These are phyloP conservation scores for Crenuchus spilurus DNA, from an alignment of 2,797 vertebrate genomes.

Conservation along the genomic window DNA sequence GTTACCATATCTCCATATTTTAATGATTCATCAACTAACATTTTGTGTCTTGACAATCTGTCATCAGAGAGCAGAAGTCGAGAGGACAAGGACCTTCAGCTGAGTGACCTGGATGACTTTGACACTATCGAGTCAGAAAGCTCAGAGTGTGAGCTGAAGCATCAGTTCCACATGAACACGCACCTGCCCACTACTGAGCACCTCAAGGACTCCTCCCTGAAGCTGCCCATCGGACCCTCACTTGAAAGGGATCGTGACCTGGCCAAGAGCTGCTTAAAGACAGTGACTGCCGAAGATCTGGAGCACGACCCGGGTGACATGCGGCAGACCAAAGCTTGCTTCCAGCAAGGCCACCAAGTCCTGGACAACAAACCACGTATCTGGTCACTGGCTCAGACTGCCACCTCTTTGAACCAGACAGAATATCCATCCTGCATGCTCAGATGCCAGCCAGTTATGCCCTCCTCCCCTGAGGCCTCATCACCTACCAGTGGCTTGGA, in stretches of 20 bases:
- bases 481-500: conserved; percentile 78
- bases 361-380: conserved; percentile 93
- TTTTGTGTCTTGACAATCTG: background rate
- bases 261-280: conserved; percentile 86
- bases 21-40: background rate
- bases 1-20: too few species aligned
- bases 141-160: conserved; percentile 90
- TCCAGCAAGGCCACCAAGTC: conserved; percentile 81
- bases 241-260: conserved; percentile 80
- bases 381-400: conserved; percentile 96
- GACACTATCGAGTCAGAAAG: conserved; percentile 90
- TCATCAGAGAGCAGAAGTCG: conserved; percentile 81
- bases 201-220: conserved; percentile 77
- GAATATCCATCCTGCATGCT: conserved; percentile 97
- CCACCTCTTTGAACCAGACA: conserved; percentile 90
- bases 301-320: conserved; percentile 75
- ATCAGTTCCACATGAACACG: conserved; percentile 82
- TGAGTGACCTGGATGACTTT: conserved; percentile 95
- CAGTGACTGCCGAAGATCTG: conserved; percentile 72
- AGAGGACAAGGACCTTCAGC: conserved; percentile 90
- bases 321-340: conserved; percentile 84
- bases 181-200: conserved; percentile 80
- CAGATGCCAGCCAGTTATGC: conserved; percentile 82
- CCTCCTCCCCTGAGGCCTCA: conserved; percentile 76
- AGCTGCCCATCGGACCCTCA: conserved; percentile 77